Percentiles rank a stretch among this genome's conserved stretches.
Evolutionary conservation across 2,888 invertebrate species (phyloP).

Genomic region (Bellardia pandia): DNA sequence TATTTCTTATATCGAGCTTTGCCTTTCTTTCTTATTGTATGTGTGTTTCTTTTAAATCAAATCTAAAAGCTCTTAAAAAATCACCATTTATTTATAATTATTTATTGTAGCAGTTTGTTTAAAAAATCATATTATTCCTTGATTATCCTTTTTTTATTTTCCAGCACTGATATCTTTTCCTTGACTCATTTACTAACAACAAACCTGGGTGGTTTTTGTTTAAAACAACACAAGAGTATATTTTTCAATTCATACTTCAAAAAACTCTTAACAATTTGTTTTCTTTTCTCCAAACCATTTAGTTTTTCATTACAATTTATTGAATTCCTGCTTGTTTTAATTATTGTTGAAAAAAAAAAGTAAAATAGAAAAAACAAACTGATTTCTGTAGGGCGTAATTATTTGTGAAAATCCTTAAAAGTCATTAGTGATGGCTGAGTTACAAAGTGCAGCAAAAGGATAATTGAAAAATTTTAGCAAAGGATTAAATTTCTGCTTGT

Average conservation of each 20-base stretch:
- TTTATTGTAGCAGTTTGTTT: slow-evolving; percentile 45
- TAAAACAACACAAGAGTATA: slow-evolving; percentile 46
- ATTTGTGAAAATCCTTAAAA: slow-evolving; percentile 52
- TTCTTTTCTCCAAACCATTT: slow-evolving; percentile 36
- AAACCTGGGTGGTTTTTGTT: slow-evolving; percentile 66
- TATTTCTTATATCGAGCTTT: too few species aligned
- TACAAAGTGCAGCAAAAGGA: neutral
- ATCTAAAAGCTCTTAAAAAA: too few species aligned
- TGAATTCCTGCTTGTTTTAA: neutral
- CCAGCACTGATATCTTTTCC: neutral
- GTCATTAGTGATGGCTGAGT: slow-evolving; percentile 40
- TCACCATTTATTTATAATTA: neutral
- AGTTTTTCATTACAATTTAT: slow-evolving; percentile 2
- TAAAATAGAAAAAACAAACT: neutral
- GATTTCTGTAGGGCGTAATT: slow-evolving; percentile 54
- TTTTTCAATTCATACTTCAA: slow-evolving; percentile 22
- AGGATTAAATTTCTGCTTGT: slow-evolving; percentile 68
- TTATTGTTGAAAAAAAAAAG: neutral
- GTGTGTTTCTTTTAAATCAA: too few species aligned
- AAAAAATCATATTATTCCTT: neutral
- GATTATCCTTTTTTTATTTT: slow-evolving; percentile 8
- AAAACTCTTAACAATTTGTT: slow-evolving; percentile 51
- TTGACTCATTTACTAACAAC: neutral
- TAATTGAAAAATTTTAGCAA: slow-evolving; percentile 50
- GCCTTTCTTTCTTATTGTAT: too few species aligned